These are phyloP conservation scores for Sisor rabdophorus DNA, from an alignment of 2,113 vertebrate species.

Conservation along the genomic window DNA sequence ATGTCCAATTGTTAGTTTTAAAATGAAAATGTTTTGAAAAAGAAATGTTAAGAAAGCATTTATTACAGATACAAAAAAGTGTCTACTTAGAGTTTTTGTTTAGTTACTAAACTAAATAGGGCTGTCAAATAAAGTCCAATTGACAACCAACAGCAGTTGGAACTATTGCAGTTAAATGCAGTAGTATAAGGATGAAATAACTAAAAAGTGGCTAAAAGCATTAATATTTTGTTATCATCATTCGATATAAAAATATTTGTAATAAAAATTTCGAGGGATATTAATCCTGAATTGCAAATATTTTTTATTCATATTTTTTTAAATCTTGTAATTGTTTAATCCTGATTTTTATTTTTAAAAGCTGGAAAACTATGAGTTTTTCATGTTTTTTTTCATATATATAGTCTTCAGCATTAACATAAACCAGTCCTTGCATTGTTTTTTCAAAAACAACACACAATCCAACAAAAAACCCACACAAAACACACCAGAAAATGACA, in stretches of 20 bases:
- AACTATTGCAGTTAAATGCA: background rate
- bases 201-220: background rate
- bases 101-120: background rate
- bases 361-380: background rate
- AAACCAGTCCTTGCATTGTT: background rate
- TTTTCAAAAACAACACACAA: background rate
- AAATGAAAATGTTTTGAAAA: constrained; percentile 5
- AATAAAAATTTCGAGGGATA: background rate
- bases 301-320: constrained; percentile 8
- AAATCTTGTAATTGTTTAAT: background rate
- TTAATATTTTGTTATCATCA: background rate
- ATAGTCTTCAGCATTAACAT: background rate
- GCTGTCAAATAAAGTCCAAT: background rate
- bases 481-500: background rate
- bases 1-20: background rate
- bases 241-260: background rate
- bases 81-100: background rate
- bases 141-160: background rate
- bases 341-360: background rate
- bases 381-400: background rate
- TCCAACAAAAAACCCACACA: too few relatives aligned
- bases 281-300: background rate
- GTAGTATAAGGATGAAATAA: background rate
- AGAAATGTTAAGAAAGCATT: background rate
- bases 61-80: background rate